These are phyloP conservation scores for Drosophila serrata DNA, from an alignment of 1,140 invertebrate genomes.

Conservation along the genomic window DNA sequence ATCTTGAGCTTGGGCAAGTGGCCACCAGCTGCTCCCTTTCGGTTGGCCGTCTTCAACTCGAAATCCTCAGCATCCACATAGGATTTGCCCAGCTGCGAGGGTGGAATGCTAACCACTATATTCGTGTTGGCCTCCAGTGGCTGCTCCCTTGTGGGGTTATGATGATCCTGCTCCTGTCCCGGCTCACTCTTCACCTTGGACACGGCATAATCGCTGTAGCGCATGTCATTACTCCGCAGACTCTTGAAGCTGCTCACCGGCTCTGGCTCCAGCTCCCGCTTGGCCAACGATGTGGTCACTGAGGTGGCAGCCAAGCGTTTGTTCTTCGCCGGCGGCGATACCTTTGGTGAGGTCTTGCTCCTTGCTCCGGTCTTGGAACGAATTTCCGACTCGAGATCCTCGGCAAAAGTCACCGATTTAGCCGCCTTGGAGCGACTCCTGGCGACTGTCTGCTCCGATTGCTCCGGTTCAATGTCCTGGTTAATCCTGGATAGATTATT, in stretches of 20 bases:
- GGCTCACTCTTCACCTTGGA: conserved; percentile 64
- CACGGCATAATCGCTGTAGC: conserved; percentile 68
- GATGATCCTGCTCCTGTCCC: conserved; percentile 28
- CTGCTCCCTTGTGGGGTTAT: neutral
- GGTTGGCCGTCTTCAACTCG: conserved; percentile 79
- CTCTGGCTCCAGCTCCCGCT: conserved; percentile 16
- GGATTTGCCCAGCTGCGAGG: conserved; percentile 66
- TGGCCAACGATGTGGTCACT: neutral
- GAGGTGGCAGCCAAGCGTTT: conserved; percentile 3
- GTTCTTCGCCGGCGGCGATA: conserved; percentile 19
- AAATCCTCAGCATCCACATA: conserved; percentile 68
- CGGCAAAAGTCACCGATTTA: conserved; percentile 71
- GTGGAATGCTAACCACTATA: conserved; percentile 81
- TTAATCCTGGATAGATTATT: conserved; percentile 70
- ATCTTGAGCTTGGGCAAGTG: conserved; percentile 81
- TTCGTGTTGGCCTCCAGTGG: conserved; percentile 43
- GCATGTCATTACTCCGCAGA: conserved; percentile 80
- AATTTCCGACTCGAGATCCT: conserved; percentile 50
- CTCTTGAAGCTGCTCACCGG: conserved; percentile 77
- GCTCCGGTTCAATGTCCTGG: conserved; percentile 59
- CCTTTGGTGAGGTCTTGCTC: conserved; percentile 32
- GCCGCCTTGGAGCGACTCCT: conserved; percentile 25
- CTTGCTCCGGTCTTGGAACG: conserved; percentile 31
- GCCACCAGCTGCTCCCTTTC: conserved; percentile 41
- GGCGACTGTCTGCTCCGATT: conserved; percentile 1